These are phyloP conservation scores for Phainopepla nitens DNA, from an alignment of 2,113 vertebrate species.

Conservation along the genomic window DNA sequence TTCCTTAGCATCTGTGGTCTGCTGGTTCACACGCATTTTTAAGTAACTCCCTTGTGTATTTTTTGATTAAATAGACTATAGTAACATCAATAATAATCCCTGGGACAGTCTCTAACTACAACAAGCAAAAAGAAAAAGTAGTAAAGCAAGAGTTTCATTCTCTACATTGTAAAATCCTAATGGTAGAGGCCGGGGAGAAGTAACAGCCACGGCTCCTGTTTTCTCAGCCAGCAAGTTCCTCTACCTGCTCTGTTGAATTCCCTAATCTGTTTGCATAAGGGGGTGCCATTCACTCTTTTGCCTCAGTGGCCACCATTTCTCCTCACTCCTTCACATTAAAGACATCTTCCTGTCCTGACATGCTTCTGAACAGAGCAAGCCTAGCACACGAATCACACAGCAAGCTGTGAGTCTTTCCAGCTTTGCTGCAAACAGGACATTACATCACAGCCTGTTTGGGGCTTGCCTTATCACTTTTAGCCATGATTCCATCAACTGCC, in stretches of 20 bases:
- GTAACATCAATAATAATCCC: not conserved
- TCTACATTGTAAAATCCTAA: not conserved
- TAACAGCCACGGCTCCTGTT: not conserved
- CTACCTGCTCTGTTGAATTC: not conserved
- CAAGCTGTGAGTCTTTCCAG: not conserved
- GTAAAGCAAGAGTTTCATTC: not conserved
- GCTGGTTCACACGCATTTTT: not conserved
- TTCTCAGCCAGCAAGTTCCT: not conserved
- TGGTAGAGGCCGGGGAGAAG: not conserved
- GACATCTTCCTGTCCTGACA: not conserved
- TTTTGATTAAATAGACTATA: not conserved
- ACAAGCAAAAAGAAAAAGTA: not conserved
- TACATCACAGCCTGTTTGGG: not conserved
- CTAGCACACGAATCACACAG: not conserved
- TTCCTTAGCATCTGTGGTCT: not conserved
- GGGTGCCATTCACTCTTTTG: not conserved
- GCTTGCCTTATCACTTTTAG: not conserved
- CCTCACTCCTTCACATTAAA: not conserved
- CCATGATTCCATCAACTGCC: not conserved
- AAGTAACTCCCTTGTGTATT: not conserved
- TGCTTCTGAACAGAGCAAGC: not conserved
- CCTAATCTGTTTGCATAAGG: not conserved
- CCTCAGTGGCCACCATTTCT: not conserved
- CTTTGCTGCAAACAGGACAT: not conserved
- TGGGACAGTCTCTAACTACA: not conserved